Base-by-base conservation (phyloP, 2,797 vertebrate species). In the Sebastes diaconus region DNA sequence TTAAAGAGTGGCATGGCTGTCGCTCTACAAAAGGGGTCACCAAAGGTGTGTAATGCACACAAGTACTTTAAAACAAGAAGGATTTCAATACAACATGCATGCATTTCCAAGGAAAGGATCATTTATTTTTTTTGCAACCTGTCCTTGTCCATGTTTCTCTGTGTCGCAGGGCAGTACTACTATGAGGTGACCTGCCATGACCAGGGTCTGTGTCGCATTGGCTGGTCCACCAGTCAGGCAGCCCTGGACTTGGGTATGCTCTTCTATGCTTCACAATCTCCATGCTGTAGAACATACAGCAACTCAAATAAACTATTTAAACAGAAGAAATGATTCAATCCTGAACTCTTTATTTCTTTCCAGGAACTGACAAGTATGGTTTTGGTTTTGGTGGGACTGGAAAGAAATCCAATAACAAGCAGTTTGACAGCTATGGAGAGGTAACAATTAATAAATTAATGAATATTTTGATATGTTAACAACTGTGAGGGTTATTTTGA, bases 341-440 rank as follows among this genome's bases (percentile, higher is more conserved):
- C 1, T 3, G 9, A 73, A 69, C 8, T 81, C 0, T 71, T 71
- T 66, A 20, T 72, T 63, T 52, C 20, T 73, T 70, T 39, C 72
- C 86, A 91, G 99, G 98, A 66, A 99, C 98, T 22, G 99, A 99
- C 93, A 99, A 98, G 86, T 97, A 96, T 86, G 97, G 98, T 20
- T 99, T 99, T 93, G 99, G 98, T 71, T 99, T 98, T 91, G 99
- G 99, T 66, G 98, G 99, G 74, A 99, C 98, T 13, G 99, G 98
- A 81, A 99, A 99, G 93, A 99, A 99, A 85, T 99, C 99, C 74
- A 96, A 99, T 89, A 99, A 99, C 90, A 99, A 99, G 81, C 99
- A 99, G 69, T 99, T 99, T 95, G 99, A 99, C 93, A 99, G 97
- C 91, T 99, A 99, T 3, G 98, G 99, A 87, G 98, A 99, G 97